These are phyloP conservation scores for Podarcis muralis DNA, from an alignment of 2,113 vertebrate genomes.

Conservation along the genomic window DNA sequence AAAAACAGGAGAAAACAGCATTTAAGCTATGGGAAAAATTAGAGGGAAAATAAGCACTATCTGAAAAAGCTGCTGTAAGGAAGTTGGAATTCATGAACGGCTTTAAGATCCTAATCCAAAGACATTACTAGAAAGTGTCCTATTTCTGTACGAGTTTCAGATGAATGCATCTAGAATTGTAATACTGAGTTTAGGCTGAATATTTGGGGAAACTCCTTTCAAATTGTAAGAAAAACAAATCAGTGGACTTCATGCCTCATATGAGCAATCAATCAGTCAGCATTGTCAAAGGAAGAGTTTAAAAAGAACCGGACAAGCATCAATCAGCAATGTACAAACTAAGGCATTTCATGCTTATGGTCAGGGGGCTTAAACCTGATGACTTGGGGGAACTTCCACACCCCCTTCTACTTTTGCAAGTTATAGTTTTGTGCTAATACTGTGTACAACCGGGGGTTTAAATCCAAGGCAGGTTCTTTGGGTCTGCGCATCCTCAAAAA, in stretches of 20 bases:
- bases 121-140: background rate
- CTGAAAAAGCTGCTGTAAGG: background rate
- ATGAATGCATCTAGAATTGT: background rate
- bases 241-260: background rate
- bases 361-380: background rate
- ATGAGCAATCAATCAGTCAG: background rate
- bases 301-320: background rate
- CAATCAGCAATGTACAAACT: background rate
- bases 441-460: rapidly evolving
- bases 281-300: background rate
- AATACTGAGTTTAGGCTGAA: background rate
- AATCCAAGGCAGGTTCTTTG: rapidly evolving
- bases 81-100: background rate
- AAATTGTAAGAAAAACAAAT: background rate
- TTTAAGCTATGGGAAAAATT: background rate
- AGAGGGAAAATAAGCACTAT: background rate
- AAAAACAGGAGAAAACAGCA: background rate
- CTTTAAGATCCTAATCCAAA: background rate
- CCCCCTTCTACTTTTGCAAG: background rate
- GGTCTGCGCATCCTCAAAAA: rapidly evolving
- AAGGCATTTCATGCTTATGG: background rate
- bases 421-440: background rate
- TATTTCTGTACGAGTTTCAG: background rate
- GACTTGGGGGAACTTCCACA: background rate
- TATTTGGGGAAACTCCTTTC: background rate